phyloP scores from a whole-genome alignment of 2,113 vertebrate species.

The Burhinus bistriatus region DNA sequence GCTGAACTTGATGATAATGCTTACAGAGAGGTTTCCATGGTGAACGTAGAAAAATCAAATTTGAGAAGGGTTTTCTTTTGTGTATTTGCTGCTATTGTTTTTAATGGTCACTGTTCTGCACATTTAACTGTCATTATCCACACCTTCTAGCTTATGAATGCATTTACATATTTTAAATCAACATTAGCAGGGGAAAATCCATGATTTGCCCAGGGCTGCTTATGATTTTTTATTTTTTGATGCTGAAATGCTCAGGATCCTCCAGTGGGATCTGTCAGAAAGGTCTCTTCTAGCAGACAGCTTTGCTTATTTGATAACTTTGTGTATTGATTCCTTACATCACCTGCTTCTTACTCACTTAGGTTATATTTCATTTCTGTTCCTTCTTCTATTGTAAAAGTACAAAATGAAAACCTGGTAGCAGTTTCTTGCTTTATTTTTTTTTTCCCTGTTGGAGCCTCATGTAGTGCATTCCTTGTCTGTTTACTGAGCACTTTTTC shows the following conservation, averaged over 20 bases:
- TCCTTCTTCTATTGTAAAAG: not conserved
- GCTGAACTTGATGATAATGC: not conserved
- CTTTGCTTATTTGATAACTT: slow-evolving; percentile 13
- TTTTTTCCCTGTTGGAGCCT: not conserved
- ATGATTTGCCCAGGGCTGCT: not conserved
- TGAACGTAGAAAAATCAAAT: not conserved
- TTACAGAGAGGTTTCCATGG: slow-evolving; percentile 5
- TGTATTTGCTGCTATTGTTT: not conserved
- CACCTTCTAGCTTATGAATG: not conserved
- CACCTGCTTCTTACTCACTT: not conserved
- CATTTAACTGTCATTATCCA: not conserved
- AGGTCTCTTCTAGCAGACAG: not conserved
- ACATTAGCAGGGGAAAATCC: not conserved
- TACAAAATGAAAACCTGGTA: not conserved
- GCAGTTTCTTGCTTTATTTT: not conserved
- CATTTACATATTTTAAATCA: slow-evolving; percentile 27
- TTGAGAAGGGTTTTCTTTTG: not conserved
- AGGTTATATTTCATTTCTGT: not conserved
- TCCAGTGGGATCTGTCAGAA: not conserved
- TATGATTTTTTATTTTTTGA: not conserved
- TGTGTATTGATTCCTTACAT: not conserved
- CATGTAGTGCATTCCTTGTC: not conserved
- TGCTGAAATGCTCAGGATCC: not conserved
- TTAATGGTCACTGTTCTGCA: not conserved
- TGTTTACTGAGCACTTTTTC: not conserved